Percentiles rank a stretch among this genome's conserved stretches.
Evolutionary conservation across 2,888 invertebrate genomes (phyloP).

Genomic region (Punctoribates punctum): DNA sequence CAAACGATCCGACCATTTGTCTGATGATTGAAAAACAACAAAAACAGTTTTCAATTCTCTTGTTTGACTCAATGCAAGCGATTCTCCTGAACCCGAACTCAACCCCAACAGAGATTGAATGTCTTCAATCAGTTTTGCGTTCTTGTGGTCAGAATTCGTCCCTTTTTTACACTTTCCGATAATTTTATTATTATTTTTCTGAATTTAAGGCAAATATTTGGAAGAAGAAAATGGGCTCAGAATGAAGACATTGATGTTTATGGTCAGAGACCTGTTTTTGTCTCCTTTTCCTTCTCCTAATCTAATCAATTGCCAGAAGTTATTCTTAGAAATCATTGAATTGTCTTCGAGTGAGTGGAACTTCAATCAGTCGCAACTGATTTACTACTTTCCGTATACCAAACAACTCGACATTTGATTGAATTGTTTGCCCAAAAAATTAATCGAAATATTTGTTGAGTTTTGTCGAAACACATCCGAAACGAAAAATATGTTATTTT

Average conservation of each 20-base stretch:
- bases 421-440: no score
- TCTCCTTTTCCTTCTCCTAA: constrained; percentile 43
- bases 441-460: not conserved
- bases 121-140: constrained; percentile 42
- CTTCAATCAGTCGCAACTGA: constrained; percentile 78
- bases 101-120: constrained; percentile 44
- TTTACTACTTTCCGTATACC: constrained; percentile 64
- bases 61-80: constrained; percentile 84
- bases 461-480: not conserved
- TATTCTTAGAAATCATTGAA: constrained; percentile 81
- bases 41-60: constrained; percentile 65
- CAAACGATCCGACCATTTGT: not conserved
- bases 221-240: constrained; percentile 75
- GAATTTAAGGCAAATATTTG: constrained; percentile 71
- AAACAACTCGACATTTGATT: constrained; percentile 43
- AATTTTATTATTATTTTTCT: not conserved
- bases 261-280: constrained; percentile 79
- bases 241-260: constrained; percentile 71
- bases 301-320: constrained; percentile 68
- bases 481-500: not conserved
- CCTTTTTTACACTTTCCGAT: not conserved
- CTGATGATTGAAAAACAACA: constrained; percentile 28
- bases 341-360: constrained; percentile 87
- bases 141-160: constrained; percentile 54
- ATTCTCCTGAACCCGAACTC: constrained; percentile 55